Conservation (phyloP, 1,140 invertebrate species). For the Aphaenogaster rudis region DNA sequence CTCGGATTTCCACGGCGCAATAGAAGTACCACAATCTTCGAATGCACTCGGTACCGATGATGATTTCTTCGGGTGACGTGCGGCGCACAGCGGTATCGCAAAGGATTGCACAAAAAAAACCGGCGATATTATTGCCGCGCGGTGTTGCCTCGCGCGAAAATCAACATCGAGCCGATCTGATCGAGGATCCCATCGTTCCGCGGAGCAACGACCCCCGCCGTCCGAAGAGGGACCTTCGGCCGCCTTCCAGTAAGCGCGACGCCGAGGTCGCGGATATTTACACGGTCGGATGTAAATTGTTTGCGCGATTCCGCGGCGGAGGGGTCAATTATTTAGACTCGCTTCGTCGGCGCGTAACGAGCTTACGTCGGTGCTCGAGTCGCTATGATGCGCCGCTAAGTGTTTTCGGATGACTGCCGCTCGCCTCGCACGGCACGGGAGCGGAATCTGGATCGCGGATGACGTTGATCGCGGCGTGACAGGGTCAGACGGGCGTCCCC, state of each 20-base stretch:
- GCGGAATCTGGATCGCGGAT: conserved; percentile 54
- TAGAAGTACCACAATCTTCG: neutral
- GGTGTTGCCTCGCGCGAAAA: neutral
- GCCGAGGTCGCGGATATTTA: conserved; percentile 65
- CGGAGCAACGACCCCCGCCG: conserved; percentile 50
- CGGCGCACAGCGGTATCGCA: neutral
- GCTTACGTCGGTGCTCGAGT: conserved; percentile 32
- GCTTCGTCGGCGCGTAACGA: conserved; percentile 40
- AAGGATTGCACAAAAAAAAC: neutral
- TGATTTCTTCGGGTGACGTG: neutral
- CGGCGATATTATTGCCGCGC: neutral
- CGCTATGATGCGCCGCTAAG: conserved; percentile 73
- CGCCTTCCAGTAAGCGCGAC: conserved; percentile 50
- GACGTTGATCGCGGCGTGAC: conserved; percentile 48
- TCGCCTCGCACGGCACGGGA: conserved; percentile 41
- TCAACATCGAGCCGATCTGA: neutral
- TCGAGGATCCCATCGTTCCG: neutral
- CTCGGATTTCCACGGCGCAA: neutral
- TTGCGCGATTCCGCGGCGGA: conserved; percentile 67
- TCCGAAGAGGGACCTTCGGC: conserved; percentile 1
- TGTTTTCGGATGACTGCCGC: conserved; percentile 76
- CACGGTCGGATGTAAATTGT: conserved; percentile 71
- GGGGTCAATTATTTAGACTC: conserved; percentile 76
- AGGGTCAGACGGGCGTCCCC: conserved; percentile 19
- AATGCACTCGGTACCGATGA: neutral